Conservation (phyloP, 2,888 invertebrate species). For the Sinopyrophorus schimmeli region DNA sequence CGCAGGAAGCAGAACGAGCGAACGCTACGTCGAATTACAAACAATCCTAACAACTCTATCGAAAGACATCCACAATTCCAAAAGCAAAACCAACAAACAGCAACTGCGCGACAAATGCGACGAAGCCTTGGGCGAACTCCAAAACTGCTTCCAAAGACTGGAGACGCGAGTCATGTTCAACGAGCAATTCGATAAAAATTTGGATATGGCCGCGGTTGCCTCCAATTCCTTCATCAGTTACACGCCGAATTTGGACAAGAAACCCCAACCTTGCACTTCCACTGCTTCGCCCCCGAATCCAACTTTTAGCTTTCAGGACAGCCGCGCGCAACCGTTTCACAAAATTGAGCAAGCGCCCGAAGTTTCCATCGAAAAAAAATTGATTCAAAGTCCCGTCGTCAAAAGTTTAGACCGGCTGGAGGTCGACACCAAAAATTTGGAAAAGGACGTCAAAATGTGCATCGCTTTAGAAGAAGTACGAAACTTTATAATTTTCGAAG, state of each 20-base stretch:
- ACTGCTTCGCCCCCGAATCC: too few relatives aligned
- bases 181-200: constrained; percentile 26
- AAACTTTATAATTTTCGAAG: constrained; percentile 33
- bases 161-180: constrained; percentile 30
- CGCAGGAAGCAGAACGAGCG: constrained; percentile 24
- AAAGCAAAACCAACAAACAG: constrained; percentile 22
- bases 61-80: constrained; percentile 25
- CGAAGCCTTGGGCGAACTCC: constrained; percentile 25
- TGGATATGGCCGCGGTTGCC: constrained; percentile 41
- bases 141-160: constrained; percentile 26
- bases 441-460: constrained; percentile 31
- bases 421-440: constrained; percentile 26
- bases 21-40: constrained; percentile 29
- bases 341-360: too few relatives aligned
- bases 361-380: too few relatives aligned
- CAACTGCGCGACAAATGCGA: constrained; percentile 19
- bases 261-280: neutral
- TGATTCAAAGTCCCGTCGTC: too few relatives aligned
- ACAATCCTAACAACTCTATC: constrained; percentile 21
- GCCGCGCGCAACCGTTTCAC: too few relatives aligned
- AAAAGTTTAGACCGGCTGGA: constrained; percentile 29
- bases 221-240: constrained; percentile 39
- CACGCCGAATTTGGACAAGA: constrained; percentile 12
- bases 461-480: constrained; percentile 32
- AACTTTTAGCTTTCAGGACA: too few relatives aligned